These are phyloP conservation scores for Lepeophtheirus nordmannii DNA, from an alignment of 2,888 invertebrate genomes.

Conservation along the genomic window DNA sequence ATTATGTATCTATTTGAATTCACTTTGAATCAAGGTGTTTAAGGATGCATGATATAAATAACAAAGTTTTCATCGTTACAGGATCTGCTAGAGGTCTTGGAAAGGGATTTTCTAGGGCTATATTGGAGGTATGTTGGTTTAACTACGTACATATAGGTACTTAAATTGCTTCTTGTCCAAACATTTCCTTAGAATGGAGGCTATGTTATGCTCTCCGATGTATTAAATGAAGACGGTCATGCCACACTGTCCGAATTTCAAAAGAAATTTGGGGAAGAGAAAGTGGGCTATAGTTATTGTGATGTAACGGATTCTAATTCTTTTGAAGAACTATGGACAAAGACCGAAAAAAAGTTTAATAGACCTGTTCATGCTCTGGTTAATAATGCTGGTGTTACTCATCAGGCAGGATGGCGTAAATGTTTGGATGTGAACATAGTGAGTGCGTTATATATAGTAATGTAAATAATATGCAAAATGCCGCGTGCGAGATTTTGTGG, in stretches of 20 bases:
- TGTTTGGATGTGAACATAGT: conserved; percentile 9
- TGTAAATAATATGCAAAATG: too few species aligned
- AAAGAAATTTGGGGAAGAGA: not conserved
- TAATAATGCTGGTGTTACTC: conserved; percentile 10
- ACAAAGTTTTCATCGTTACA: conserved; percentile 4
- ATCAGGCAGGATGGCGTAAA: conserved; percentile 10
- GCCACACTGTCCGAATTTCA: not conserved
- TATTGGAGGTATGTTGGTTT: too few species aligned
- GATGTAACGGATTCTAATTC: not conserved
- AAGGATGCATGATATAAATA: not conserved
- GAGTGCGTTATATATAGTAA: not conserved
- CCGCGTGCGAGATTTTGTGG: too few species aligned
- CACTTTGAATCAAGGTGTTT: too few species aligned
- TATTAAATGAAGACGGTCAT: not conserved
- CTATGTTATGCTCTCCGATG: not conserved
- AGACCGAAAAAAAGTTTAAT: not conserved
- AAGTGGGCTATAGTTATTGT: not conserved
- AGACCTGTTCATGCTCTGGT: not conserved
- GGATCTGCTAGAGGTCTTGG: conserved; percentile 5
- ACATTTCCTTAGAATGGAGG: conserved; percentile 7
- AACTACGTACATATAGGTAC: too few species aligned
- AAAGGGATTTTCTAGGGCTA: not conserved
- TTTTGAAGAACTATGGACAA: conserved; percentile 1
- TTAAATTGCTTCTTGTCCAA: not conserved
- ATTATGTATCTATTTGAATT: too few species aligned